These are phyloP conservation scores for Chamaetylas fuelleborni DNA, from an alignment of 2,113 vertebrate species.

Conservation along the genomic window DNA sequence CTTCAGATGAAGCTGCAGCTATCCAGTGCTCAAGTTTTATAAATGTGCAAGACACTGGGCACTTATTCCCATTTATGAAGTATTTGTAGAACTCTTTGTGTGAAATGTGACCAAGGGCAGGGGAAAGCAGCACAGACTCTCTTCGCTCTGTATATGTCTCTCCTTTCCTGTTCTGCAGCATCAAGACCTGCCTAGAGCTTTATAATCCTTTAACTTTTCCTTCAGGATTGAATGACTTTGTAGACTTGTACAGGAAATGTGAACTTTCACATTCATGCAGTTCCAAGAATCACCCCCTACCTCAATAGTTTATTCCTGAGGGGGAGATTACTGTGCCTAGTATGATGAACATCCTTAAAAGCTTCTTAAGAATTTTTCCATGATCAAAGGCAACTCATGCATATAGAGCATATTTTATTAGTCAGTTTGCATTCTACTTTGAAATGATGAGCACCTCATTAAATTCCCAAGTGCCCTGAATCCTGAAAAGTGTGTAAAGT, in stretches of 20 bases:
- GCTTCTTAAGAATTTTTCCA: neutral
- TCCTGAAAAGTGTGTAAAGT: neutral
- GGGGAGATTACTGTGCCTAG: neutral
- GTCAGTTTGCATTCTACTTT: neutral
- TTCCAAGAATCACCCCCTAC: neutral
- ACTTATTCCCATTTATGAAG: neutral
- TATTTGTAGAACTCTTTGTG: neutral
- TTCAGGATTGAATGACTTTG: neutral
- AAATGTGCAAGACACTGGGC: neutral
- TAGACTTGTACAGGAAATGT: neutral
- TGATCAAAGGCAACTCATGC: neutral
- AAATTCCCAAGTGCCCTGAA: neutral
- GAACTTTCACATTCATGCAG: neutral
- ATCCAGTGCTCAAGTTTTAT: neutral
- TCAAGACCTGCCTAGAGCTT: neutral
- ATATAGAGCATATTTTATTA: neutral
- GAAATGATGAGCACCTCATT: neutral
- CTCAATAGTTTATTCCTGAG: neutral
- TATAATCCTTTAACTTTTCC: neutral
- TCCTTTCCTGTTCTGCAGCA: neutral
- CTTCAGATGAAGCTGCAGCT: neutral
- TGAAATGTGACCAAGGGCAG: neutral
- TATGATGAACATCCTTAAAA: neutral
- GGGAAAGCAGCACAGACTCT: neutral
- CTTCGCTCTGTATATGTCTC: neutral